These are phyloP conservation scores for Lipotes vexillifer DNA, from an alignment of 2,113 vertebrate genomes.

Conservation along the genomic window DNA sequence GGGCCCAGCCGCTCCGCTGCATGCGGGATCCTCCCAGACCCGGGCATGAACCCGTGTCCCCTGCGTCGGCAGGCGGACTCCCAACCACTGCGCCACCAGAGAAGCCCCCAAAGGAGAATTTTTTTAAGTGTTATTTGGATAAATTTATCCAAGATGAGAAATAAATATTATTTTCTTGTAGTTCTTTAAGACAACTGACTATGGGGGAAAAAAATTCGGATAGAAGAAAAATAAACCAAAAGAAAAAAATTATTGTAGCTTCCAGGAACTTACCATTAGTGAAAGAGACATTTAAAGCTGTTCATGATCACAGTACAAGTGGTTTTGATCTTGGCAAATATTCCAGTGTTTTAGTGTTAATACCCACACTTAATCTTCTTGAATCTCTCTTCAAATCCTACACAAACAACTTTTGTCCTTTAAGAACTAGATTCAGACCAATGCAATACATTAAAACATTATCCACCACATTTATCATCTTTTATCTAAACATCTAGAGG, in stretches of 20 bases:
- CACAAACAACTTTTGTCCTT: not conserved
- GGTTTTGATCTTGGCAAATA: slow-evolving; percentile 39
- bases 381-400: not conserved
- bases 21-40: no score
- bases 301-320: slow-evolving; percentile 47
- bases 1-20: no score
- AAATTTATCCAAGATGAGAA: slow-evolving; percentile 46
- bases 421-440: slow-evolving; percentile 29
- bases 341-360: slow-evolving; percentile 29
- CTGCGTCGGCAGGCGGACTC: no score
- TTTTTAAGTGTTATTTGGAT: slow-evolving; percentile 28
- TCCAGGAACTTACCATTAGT: slow-evolving; percentile 61
- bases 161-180: slow-evolving; percentile 31
- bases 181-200: slow-evolving; percentile 57
- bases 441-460: not conserved
- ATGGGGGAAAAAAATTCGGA: slow-evolving; percentile 38
- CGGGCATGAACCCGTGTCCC: no score
- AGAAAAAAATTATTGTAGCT: slow-evolving; percentile 30
- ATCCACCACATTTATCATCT: not conserved
- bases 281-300: slow-evolving; percentile 43
- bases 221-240: slow-evolving; percentile 23
- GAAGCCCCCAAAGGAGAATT: slow-evolving; percentile 26
- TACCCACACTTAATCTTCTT: slow-evolving; percentile 33
- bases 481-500: not conserved
- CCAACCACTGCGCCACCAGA: no score